Conservation (phyloP, 2,888 invertebrate genomes). For the Drosophila picticornis region DNA sequence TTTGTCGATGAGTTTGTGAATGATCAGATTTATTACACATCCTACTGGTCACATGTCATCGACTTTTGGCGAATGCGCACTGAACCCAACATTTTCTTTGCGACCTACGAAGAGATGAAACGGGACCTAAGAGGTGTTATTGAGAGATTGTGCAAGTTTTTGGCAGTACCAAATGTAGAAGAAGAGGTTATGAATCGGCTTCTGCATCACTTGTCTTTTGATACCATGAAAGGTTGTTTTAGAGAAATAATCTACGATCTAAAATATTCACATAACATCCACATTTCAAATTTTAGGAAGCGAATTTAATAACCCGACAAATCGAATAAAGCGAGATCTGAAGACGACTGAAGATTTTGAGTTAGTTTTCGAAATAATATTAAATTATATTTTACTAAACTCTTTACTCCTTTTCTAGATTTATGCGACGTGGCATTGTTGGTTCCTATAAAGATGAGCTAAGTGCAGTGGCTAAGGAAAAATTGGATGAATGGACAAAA, state of each 20-base stretch:
- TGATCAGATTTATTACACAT: slow-evolving; percentile 15
- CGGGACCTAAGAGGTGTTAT: slow-evolving; percentile 56
- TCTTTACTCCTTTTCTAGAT: slow-evolving; percentile 26
- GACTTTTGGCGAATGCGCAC: slow-evolving; percentile 75
- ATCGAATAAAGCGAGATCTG: rapidly evolving
- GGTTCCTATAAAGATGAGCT: slow-evolving; percentile 58
- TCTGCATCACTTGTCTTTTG: slow-evolving; percentile 54
- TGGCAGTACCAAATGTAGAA: slow-evolving; percentile 30
- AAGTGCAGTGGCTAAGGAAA: slow-evolving; percentile 20
- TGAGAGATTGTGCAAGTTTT: slow-evolving; percentile 37
- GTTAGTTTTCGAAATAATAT: slow-evolving; percentile 6
- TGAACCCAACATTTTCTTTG: slow-evolving; percentile 66
- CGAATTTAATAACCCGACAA: slow-evolving; percentile 20
- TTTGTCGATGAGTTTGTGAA: slow-evolving; percentile 38
- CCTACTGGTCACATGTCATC: slow-evolving; percentile 67
- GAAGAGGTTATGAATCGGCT: slow-evolving; percentile 29
- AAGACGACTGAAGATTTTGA: slow-evolving; percentile 8
- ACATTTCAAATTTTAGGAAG: neutral
- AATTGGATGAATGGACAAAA: slow-evolving; percentile 48
- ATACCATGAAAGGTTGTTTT: slow-evolving; percentile 53
- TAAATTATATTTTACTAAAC: neutral
- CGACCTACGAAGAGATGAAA: slow-evolving; percentile 76
- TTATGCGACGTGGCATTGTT: slow-evolving; percentile 60
- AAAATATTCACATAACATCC: neutral
- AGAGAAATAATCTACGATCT: neutral